These are phyloP conservation scores for Hypsopygia costalis DNA, from an alignment of 2,888 invertebrate species.

Conservation along the genomic window DNA sequence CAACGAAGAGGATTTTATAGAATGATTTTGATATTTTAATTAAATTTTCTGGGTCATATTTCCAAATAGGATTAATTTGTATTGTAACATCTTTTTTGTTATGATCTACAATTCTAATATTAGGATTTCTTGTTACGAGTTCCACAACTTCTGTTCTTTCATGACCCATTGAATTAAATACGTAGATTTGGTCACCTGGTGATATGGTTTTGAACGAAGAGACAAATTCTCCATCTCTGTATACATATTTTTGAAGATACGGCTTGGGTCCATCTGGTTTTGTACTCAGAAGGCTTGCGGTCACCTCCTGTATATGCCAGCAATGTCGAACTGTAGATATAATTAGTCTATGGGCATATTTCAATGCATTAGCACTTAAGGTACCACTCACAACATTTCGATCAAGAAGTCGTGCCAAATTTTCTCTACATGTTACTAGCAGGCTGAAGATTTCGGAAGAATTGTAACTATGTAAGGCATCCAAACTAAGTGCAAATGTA, in stretches of 20 bases:
- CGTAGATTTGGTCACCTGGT: constrained; percentile 82
- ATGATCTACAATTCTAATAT: constrained; percentile 86
- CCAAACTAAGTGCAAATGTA: constrained; percentile 87
- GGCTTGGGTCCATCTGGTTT: constrained; percentile 87
- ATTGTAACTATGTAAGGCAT: constrained; percentile 73
- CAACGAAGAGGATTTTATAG: constrained; percentile 86
- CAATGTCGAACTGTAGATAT: constrained; percentile 52
- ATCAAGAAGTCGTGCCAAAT: constrained; percentile 94
- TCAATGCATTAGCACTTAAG: constrained; percentile 90
- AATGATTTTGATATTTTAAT: constrained; percentile 61
- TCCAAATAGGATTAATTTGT: constrained; percentile 67
- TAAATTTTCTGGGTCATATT: constrained; percentile 40
- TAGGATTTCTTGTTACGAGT: constrained; percentile 84
- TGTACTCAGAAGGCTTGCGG: constrained; percentile 81
- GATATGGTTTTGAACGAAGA: constrained; percentile 68
- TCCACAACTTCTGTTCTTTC: constrained; percentile 89
- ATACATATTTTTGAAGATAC: constrained; percentile 59
- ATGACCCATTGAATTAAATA: constrained; percentile 92
- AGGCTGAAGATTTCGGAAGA: constrained; percentile 70
- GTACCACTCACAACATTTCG: constrained; percentile 99
- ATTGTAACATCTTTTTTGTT: constrained; percentile 75
- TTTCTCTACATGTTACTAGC: constrained; percentile 83
- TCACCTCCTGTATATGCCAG: constrained; percentile 62
- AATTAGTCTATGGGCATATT: constrained; percentile 88
- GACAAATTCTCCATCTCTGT: constrained; percentile 60